Evolutionary conservation across 2,113 vertebrate genomes (phyloP), one percentile per base, ranked within the genome.

Genomic region (Zootoca vivipara): DNA sequence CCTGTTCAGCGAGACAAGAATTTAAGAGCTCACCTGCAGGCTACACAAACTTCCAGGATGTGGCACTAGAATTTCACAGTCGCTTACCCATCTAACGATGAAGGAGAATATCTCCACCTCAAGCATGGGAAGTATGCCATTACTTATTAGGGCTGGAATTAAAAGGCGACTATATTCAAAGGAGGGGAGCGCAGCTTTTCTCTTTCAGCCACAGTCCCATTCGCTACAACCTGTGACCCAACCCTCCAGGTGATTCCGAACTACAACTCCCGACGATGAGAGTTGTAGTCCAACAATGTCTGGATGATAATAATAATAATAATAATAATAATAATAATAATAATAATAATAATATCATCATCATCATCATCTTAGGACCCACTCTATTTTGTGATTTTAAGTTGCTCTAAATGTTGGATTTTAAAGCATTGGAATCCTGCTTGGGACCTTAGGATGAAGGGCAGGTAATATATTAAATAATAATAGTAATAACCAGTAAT

Each of bases 1-100:
- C 98, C 99, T 99, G 94, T 58, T 82, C 82, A 78, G 15, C 16
- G 89, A 52, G 84, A 89, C 84, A 85, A 38, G 33, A 24, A 82
- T 64, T 40, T n/a, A 10, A 18, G 78, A 40, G 30, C 30, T 46
- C 33, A 30, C n/a, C 35, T 38, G 10, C 28, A 30, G 10, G 62
- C 58, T 69, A 5, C 9, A 6, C 1, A 46, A 52, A 52, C 12
- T 88, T 67, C 58, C 30, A 82, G 7, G 24, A 26, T 28, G 5
- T 16, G 35, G 13, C 24, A 65, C 6, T n/a, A 4, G 22, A 46
- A 35, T 40, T 69, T 74, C 22, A 20, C 35, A 74, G 18, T 2
- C 18, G 28, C 5, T n/a, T 81, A 62, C 30, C 22, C 26, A 12
- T n/a, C 35, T 3, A 5, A 58, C 28, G 2, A 35, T 5, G 12